Percentiles rank a stretch among this genome's conserved stretches.
These are phyloP conservation scores for Limanda limanda DNA, from an alignment of 2,113 vertebrate species.

Conservation along the genomic window DNA sequence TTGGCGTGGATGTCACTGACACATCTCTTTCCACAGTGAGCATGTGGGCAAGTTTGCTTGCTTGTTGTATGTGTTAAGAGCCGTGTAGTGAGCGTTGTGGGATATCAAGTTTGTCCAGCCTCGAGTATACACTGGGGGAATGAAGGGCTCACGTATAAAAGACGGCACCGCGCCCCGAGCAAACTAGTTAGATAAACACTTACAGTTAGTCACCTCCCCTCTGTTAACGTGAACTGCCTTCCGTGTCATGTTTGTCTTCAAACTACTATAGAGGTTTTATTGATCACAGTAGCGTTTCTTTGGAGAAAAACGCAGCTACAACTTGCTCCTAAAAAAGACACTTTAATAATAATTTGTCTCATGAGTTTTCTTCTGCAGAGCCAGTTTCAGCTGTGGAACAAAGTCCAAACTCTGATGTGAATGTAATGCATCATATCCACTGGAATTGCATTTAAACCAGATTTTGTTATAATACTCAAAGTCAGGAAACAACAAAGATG, in stretches of 20 bases:
- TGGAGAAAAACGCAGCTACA: neutral
- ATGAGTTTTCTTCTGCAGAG: neutral
- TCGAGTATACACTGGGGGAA: slow-evolving; percentile 19
- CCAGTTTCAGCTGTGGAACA: neutral
- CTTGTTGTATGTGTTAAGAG: slow-evolving; percentile 10
- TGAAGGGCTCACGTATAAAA: slow-evolving; percentile 27
- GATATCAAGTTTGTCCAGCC: slow-evolving; percentile 66
- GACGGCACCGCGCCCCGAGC: slow-evolving; percentile 41
- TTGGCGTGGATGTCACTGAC: neutral
- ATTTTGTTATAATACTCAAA: no score
- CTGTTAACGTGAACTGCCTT: slow-evolving; percentile 25
- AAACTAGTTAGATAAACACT: slow-evolving; percentile 67
- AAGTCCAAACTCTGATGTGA: no score
- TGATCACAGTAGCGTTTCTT: no score
- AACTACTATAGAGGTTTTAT: neutral
- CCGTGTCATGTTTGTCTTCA: neutral
- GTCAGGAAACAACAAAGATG: no score
- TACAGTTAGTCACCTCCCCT: slow-evolving; percentile 30
- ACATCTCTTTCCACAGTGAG: neutral
- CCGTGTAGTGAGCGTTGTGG: slow-evolving; percentile 13
- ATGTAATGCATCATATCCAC: no score
- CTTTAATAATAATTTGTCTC: neutral
- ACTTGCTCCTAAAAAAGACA: neutral
- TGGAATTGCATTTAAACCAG: no score
- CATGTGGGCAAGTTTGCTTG: neutral